phyloP scores from a whole-genome alignment of 2,888 invertebrate genomes.

The Macropis europaea region DNA sequence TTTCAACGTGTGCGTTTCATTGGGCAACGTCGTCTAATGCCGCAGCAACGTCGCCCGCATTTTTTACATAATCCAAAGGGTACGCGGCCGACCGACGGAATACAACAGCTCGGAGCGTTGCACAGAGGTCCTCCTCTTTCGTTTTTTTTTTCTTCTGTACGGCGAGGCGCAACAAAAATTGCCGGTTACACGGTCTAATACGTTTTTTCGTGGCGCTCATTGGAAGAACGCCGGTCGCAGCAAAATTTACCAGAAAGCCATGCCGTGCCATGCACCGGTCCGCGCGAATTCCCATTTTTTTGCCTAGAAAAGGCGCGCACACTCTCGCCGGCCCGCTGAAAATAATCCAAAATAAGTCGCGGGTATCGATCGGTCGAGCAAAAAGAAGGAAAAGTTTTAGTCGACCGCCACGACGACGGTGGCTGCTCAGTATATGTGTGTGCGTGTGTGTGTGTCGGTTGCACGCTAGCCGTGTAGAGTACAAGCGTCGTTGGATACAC shows the following conservation, averaged over 20 bases:
- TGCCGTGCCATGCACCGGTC: slow-evolving; percentile 62
- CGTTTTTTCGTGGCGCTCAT: slow-evolving; percentile 61
- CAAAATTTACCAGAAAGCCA: slow-evolving; percentile 63
- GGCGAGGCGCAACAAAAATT: slow-evolving; percentile 51
- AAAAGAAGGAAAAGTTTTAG: slow-evolving; percentile 64
- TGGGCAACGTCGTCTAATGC: slow-evolving; percentile 36
- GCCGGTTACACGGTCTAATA: slow-evolving; percentile 55
- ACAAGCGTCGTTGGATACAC: slow-evolving; percentile 66
- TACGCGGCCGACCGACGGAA: slow-evolving; percentile 19
- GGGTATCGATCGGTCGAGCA: slow-evolving; percentile 69
- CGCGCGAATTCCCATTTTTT: slow-evolving; percentile 62
- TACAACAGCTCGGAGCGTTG: neutral
- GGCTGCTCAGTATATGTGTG: slow-evolving; percentile 22
- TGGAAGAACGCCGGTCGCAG: slow-evolving; percentile 57
- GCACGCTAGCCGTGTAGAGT: slow-evolving; percentile 45
- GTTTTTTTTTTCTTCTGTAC: slow-evolving; percentile 3
- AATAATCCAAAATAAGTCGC: slow-evolving; percentile 75
- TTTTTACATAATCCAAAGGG: slow-evolving; percentile 41
- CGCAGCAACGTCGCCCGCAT: slow-evolving; percentile 2
- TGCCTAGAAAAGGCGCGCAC: slow-evolving; percentile 50
- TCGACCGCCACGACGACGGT: slow-evolving; percentile 48
- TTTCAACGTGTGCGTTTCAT: slow-evolving; percentile 38
- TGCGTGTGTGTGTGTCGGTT: slow-evolving; percentile 25
- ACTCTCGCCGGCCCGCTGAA: slow-evolving; percentile 61
- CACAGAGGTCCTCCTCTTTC: slow-evolving; percentile 6